Conservation (phyloP, 2,888 invertebrate species). For the Troilus luridus region DNA sequence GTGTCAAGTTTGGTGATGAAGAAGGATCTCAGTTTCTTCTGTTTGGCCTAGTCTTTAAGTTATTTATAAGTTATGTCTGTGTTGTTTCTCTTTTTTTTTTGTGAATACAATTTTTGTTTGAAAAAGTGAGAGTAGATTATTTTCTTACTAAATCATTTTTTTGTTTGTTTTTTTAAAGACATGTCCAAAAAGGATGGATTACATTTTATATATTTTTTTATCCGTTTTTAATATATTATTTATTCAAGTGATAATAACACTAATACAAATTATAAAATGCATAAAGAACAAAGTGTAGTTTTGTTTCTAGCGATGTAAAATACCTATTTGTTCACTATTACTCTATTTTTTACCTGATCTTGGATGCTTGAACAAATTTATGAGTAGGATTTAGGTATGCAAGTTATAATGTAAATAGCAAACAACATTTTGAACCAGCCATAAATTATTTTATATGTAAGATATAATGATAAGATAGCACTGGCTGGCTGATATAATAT, state of each 20-base stretch:
- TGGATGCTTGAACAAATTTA: not conserved
- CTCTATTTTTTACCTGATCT: not conserved
- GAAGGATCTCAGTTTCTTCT: conserved; percentile 4
- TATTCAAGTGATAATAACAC: not conserved
- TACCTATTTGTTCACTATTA: not conserved
- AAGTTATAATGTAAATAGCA: not conserved
- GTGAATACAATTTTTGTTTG: conserved; percentile 57
- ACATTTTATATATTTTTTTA: conserved; percentile 23
- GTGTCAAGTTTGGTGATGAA: conserved; percentile 75
- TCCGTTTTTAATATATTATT: not conserved
- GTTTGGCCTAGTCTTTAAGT: conserved; percentile 43
- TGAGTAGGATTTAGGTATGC: not conserved
- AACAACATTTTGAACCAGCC: not conserved
- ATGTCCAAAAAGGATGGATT: conserved; percentile 21
- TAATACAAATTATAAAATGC: not conserved
- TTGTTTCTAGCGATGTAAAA: not conserved
- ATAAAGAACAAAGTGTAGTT: not conserved
- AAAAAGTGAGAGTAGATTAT: conserved; percentile 21
- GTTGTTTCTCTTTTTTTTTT: conserved; percentile 42
- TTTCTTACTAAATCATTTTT: not conserved
- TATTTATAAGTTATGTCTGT: conserved; percentile 56
- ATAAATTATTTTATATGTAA: not conserved
- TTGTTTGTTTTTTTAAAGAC: not conserved
- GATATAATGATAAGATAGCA: not conserved
- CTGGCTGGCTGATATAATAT: not conserved